A percentile compares a stretch with the other conserved stretches of the same genome.
phyloP scores from a whole-genome alignment of 2,797 vertebrate genomes.

The Balearica regulorum region DNA sequence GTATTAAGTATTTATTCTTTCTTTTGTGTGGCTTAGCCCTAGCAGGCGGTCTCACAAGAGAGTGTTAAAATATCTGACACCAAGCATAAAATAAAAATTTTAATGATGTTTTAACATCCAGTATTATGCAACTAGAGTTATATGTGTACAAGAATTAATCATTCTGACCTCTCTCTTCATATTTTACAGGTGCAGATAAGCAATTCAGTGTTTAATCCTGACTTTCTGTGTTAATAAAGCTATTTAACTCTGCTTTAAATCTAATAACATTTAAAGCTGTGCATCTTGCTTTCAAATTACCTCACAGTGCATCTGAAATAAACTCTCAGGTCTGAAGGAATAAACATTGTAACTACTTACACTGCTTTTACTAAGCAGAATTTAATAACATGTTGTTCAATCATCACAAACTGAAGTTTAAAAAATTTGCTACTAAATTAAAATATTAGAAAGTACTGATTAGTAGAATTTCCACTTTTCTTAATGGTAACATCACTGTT shows the following conservation, averaged over 20 bases:
- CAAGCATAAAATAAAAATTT: background rate
- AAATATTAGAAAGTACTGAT: background rate
- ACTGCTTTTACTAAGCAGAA: background rate
- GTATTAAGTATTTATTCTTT: background rate
- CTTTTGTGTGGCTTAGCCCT: background rate
- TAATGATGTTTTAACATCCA: background rate
- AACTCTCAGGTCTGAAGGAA: background rate
- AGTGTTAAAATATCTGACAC: background rate
- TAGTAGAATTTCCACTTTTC: background rate
- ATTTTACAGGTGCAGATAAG: background rate
- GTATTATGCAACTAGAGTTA: background rate
- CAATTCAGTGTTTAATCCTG: background rate
- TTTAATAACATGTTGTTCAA: background rate
- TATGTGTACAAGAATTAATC: background rate
- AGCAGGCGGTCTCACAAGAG: background rate
- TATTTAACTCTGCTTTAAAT: background rate
- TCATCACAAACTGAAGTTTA: background rate
- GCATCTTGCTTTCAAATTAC: background rate
- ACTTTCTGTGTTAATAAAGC: background rate
- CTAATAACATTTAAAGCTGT: background rate
- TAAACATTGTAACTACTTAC: background rate
- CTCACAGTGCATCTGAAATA: background rate
- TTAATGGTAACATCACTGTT: background rate
- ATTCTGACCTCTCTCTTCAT: background rate
- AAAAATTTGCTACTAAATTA: background rate